Conservation (phyloP, 2,797 vertebrate genomes). For the Chromis chromis region DNA sequence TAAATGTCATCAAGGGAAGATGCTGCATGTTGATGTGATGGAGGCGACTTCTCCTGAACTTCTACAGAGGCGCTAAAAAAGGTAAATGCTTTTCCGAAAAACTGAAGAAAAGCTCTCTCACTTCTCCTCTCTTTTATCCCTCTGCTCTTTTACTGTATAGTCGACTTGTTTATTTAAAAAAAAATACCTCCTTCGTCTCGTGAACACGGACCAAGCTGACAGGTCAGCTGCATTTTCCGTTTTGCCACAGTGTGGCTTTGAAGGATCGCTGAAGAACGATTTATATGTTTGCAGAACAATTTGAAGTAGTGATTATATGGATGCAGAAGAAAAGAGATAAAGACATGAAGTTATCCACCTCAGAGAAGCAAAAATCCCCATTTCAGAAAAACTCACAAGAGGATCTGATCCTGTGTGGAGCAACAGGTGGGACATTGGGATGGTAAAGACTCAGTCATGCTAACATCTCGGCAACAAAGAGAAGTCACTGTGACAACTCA, state of each 20-base stretch:
- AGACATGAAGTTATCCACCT: neutral
- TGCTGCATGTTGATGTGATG: neutral
- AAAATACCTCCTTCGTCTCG: slow-evolving; percentile 49
- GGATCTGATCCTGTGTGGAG: neutral
- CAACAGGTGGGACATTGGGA: neutral
- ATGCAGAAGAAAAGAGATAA: neutral
- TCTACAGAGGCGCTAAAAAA: slow-evolving; percentile 40
- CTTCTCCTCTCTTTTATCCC: slow-evolving; percentile 17
- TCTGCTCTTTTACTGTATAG: slow-evolving; percentile 37
- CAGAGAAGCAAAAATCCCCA: neutral
- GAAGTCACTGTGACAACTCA: slow-evolving; percentile 28
- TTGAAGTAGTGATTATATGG: neutral
- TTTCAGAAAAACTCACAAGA: neutral
- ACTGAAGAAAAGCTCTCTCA: slow-evolving; percentile 6
- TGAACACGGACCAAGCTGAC: slow-evolving; percentile 62
- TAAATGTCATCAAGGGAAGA: no score
- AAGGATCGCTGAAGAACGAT: slow-evolving; percentile 42
- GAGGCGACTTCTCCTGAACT: slow-evolving; percentile 22
- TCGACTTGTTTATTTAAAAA: slow-evolving; percentile 28
- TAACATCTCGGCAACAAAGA: neutral
- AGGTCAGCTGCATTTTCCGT: slow-evolving; percentile 56
- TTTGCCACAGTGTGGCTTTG: slow-evolving; percentile 73
- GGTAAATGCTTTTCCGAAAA: slow-evolving; percentile 21
- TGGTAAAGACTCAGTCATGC: neutral
- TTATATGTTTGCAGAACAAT: slow-evolving; percentile 23